Conservation (phyloP, 2,888 invertebrate species). For the Brenthis hecate region DNA sequence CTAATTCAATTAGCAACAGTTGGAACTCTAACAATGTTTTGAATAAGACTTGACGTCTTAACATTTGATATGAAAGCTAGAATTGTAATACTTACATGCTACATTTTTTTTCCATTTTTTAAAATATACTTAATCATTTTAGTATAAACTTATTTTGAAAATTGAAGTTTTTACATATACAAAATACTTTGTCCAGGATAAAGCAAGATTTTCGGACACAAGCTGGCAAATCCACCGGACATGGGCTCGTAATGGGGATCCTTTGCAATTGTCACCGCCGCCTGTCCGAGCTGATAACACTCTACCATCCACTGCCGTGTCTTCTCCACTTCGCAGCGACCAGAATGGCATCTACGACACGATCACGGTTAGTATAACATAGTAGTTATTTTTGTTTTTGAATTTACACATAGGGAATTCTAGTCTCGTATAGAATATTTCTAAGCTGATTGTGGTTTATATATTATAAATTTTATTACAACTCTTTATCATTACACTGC, state of each 20-base stretch:
- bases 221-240: constrained; percentile 88
- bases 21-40: constrained; percentile 25
- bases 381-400: not conserved
- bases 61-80: not conserved
- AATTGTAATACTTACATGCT: not conserved
- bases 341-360: constrained; percentile 79
- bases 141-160: not conserved
- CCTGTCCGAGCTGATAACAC: constrained; percentile 55
- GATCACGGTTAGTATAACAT: constrained; percentile 62
- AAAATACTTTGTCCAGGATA: constrained; percentile 74
- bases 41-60: constrained; percentile 10
- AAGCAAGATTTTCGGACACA: constrained; percentile 87
- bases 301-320: constrained; percentile 47
- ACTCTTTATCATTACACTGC: too few species aligned
- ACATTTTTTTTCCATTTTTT: too few species aligned
- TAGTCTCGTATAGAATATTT: not conserved
- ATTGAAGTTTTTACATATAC: not conserved
- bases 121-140: too few species aligned
- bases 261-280: constrained; percentile 68
- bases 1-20: constrained; percentile 50
- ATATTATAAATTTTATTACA: too few species aligned
- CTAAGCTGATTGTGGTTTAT: too few species aligned
- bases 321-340: constrained; percentile 52
- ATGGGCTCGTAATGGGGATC: constrained; percentile 82
- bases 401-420: not conserved